Evolutionary conservation across 2,888 invertebrate genomes (phyloP).

Genomic region (Lochmaea capreae): DNA sequence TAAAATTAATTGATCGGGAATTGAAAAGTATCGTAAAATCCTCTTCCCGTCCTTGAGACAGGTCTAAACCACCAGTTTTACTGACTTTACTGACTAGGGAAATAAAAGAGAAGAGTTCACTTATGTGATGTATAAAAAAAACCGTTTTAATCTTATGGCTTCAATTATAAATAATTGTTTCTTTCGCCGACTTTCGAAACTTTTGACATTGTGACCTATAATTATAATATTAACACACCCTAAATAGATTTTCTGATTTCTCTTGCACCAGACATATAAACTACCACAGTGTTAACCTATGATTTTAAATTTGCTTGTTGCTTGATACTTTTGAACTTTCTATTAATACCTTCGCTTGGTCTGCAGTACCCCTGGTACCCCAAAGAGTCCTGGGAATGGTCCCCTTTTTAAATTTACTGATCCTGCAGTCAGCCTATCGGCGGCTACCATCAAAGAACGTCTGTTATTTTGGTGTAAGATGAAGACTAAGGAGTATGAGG

Average conservation of each 20-base stretch:
- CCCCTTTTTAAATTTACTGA: slow-evolving; percentile 93
- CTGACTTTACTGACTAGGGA: too few relatives aligned
- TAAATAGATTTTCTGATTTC: not conserved
- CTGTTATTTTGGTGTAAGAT: slow-evolving; percentile 97
- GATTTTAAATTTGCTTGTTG: slow-evolving; percentile 37
- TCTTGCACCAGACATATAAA: not conserved
- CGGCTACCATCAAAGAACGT: slow-evolving; percentile 95
- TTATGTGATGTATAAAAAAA: too few relatives aligned
- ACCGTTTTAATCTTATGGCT: too few relatives aligned
- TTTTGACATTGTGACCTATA: too few relatives aligned
- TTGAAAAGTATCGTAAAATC: too few relatives aligned
- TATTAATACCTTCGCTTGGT: slow-evolving; percentile 53
- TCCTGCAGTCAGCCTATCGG: slow-evolving; percentile 89
- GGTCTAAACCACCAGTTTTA: too few relatives aligned
- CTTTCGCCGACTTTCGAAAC: too few relatives aligned
- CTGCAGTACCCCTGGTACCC: slow-evolving; percentile 80
- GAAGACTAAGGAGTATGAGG: slow-evolving; percentile 98
- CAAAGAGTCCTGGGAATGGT: slow-evolving; percentile 69
- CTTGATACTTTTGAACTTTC: slow-evolving; percentile 26
- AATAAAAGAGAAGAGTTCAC: too few relatives aligned
- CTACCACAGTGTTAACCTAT: not conserved
- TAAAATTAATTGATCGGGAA: too few relatives aligned
- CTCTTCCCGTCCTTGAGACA: too few relatives aligned
- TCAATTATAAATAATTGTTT: too few relatives aligned
- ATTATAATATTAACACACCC: not conserved